Base-by-base conservation (phyloP, 2,797 vertebrate species). In the Sciurus vulgaris region DNA sequence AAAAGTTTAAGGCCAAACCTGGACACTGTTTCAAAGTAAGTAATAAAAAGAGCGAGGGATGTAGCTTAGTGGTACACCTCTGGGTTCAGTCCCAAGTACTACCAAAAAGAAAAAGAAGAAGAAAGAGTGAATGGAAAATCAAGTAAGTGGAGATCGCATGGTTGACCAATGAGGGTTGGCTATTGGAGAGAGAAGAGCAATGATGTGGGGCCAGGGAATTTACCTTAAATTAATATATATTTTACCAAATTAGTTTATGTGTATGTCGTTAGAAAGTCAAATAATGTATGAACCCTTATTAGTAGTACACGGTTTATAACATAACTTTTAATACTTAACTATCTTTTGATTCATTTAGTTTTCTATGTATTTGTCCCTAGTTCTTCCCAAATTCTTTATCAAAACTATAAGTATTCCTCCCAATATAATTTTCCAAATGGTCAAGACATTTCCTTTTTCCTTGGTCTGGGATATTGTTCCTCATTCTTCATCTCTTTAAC, bases 291-390 rank as follows among this genome's bases (percentile, higher is more conserved):
- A 79, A 86, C 7, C 49, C 22, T 94, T 86, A 86, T 51, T 86
- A 70, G 51, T 86, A 70, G 59, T 56, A 47, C 22, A 67, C 73
- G 86, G 70, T 63, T 77, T 84, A 92, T 89, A 74, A 89, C 49
- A 30, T 81, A 76, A 72, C 11, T 91, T 81, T 38, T 56, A 77
- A 70, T 78, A 86, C 41, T 54, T 89, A n/a, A 28, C 3, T 74
- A 14, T 93, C 18, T 79, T 92, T 89, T 73, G 76, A 35, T 74
- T 73, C 92, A 30, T 63, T 92, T 89, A 77, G 1, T 82, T 88
- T 86, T 83, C 63, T 83, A 77, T 59, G 28, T 70, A 92, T 86
- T 51, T 94, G 38, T 47, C 59, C 76, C 70, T 76, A 78, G 85
- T 54, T 93, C 30, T 94, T 79, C 41, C n/a, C 33, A 74, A 65